Base-by-base conservation (phyloP, 1,140 invertebrate species). In the Penaeus japonicus region DNA sequence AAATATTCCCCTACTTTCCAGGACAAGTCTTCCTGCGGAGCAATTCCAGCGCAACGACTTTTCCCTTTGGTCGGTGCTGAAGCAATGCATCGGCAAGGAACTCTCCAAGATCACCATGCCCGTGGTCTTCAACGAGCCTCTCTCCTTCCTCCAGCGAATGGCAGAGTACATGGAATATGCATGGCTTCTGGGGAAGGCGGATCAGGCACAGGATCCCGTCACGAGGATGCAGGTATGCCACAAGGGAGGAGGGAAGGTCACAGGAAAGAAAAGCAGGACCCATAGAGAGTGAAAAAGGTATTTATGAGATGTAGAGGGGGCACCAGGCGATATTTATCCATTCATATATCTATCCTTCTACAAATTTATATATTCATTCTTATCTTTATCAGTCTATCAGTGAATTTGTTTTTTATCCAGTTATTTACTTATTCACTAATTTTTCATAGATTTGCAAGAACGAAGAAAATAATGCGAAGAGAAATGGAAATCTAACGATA, bases 101-200 rank as follows among this genome's bases (percentile, higher is more conserved):
- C 93, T 99, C 79, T 98, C 97, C 91, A 98, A 99, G 93, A 98
- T 99, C 91, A 97, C 98, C 15, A 99, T 99, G 97, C 98, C 98
- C 47, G 97, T 99, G 59, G 95, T 97, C 78, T 98, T 99, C 93
- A 99, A 99, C 93, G 98, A 99, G 93, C 98, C 98, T 0, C 93
- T 99, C 55, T 98, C 96, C 91, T 99, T 99, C 92, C 94, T 99
- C 12, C 98, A 99, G 94, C 94, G 98, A 89, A 95, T 99, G 92
- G 95, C 97, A 22, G 98, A 99, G 93, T 98, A 98, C 92, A 95
- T 99, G 95, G 98, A 99, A 93, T 99, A 99, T 92, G 95, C 96
- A 4, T 94, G 96, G 91, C 93, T 99, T n/a, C 93, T 99, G 10
- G 94, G 96, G 70, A 94, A 95, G 90, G 97, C 97, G 7, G 94